These are phyloP conservation scores for Pantelozetes paolii DNA, from an alignment of 2,888 invertebrate genomes.

Conservation along the genomic window DNA sequence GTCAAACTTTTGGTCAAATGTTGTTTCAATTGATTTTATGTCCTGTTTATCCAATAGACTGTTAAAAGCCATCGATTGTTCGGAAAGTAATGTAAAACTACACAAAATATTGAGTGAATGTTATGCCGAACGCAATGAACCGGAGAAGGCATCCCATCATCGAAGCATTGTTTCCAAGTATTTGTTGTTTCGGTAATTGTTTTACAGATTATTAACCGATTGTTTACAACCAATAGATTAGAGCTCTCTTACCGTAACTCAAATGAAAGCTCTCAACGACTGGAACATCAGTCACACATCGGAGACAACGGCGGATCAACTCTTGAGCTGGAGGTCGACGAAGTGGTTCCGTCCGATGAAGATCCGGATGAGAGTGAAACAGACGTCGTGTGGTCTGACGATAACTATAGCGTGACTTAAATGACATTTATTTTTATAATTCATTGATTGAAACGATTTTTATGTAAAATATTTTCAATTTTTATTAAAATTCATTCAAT, in stretches of 20 bases:
- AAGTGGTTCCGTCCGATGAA: constrained; percentile 52
- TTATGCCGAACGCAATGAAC: constrained; percentile 61
- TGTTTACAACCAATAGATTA: constrained; percentile 12
- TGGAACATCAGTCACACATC: constrained; percentile 24
- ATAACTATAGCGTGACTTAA: too few relatives aligned
- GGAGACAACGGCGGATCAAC: constrained; percentile 30
- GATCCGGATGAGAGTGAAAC: constrained; percentile 53
- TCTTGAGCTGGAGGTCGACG: constrained; percentile 49
- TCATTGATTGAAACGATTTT: neutral
- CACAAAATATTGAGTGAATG: constrained; percentile 66
- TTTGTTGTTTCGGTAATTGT: constrained; percentile 46
- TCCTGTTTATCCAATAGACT: too few relatives aligned
- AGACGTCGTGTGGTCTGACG: constrained; percentile 50
- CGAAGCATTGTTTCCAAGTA: constrained; percentile 64
- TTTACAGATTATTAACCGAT: neutral
- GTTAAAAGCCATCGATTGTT: constrained; percentile 61
- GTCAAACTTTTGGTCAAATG: neutral
- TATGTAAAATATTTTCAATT: neutral
- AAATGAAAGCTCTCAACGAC: constrained; percentile 26
- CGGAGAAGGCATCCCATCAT: constrained; percentile 66
- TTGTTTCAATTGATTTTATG: neutral
- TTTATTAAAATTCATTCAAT: too few relatives aligned
- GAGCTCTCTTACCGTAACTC: constrained; percentile 44
- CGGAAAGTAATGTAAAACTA: constrained; percentile 61
- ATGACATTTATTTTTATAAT: too few relatives aligned